These are phyloP conservation scores for Drosophila kanekoi DNA, from an alignment of 2,888 invertebrate genomes.

Conservation along the genomic window DNA sequence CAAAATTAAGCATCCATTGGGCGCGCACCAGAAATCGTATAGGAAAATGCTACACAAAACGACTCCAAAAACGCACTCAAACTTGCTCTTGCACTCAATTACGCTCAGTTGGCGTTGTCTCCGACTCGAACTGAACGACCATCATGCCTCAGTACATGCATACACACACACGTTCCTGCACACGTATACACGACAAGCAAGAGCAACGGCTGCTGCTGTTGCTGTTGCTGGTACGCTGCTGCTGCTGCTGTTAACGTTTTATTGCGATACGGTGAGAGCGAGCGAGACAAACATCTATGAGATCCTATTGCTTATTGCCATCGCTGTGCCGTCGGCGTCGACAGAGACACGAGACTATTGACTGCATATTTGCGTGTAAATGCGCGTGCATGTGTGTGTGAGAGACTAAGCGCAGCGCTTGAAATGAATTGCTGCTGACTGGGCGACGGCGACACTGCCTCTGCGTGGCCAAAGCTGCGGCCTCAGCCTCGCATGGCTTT, in stretches of 20 bases:
- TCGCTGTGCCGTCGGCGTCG: conserved; percentile 51
- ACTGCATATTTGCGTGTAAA: conserved; percentile 53
- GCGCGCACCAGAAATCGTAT: conserved; percentile 59
- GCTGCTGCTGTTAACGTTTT: conserved; percentile 47
- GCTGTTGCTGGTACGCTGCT: conserved; percentile 16
- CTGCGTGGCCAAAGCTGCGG: conserved; percentile 72
- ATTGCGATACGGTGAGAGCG: conserved; percentile 44
- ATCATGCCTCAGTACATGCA: conserved; percentile 60
- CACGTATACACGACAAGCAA: conserved; percentile 21
- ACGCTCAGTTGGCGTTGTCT: conserved; percentile 39
- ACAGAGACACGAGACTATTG: conserved; percentile 54
- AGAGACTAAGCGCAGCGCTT: conserved; percentile 67
- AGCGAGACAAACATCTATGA: conserved; percentile 64
- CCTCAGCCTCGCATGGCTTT: conserved; percentile 84
- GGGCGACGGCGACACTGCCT: conserved; percentile 63
- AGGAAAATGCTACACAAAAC: conserved; percentile 52
- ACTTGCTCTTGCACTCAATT: conserved; percentile 61
- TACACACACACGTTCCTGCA: conserved; percentile 13
- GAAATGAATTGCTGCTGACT: conserved; percentile 80
- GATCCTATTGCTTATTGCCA: conserved; percentile 76
- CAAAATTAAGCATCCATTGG: conserved; percentile 75
- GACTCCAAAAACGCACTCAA: conserved; percentile 52
- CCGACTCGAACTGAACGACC: conserved; percentile 62
- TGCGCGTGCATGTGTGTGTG: conserved; percentile 33
- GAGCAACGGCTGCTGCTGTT: conserved; percentile 22